These are phyloP conservation scores for Drosophila kanapiae DNA, from an alignment of 1,140 invertebrate genomes.

Conservation along the genomic window DNA sequence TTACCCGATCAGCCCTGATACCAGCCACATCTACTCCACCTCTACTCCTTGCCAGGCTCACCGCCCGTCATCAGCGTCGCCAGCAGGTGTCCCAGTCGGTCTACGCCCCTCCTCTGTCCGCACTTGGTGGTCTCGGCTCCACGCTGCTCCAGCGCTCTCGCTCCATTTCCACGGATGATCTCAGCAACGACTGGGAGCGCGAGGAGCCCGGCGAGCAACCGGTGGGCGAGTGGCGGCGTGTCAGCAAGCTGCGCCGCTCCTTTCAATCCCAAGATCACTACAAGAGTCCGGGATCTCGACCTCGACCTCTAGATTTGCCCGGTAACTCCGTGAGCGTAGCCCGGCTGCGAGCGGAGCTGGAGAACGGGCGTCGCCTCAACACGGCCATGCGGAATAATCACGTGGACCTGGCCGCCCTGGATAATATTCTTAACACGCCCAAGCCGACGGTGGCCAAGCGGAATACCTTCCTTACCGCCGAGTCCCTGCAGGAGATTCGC, in stretches of 20 bases:
- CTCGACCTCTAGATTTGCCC: slow-evolving; percentile 86
- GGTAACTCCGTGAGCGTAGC: slow-evolving; percentile 86
- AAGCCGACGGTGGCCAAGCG: slow-evolving; percentile 60
- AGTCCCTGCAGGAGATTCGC: slow-evolving; percentile 87
- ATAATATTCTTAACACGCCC: slow-evolving; percentile 85
- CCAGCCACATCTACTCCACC: slow-evolving; percentile 16
- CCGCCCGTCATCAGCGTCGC: slow-evolving; percentile 75
- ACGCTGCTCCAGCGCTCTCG: slow-evolving; percentile 70
- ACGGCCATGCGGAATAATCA: slow-evolving; percentile 86
- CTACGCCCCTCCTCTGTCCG: slow-evolving; percentile 63
- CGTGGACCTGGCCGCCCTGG: slow-evolving; percentile 85
- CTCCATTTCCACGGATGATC: slow-evolving; percentile 84
- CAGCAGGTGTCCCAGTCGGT: slow-evolving; percentile 80
- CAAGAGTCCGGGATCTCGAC: slow-evolving; percentile 30
- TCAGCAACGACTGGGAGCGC: slow-evolving; percentile 74
- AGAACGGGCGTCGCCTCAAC: slow-evolving; percentile 86
- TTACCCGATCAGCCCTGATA: slow-evolving; percentile 54
- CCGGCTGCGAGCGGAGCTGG: slow-evolving; percentile 86
- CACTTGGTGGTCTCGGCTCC: slow-evolving; percentile 19
- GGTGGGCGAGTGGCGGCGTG: slow-evolving; percentile 87
- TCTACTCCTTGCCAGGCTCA: slow-evolving; percentile 53
- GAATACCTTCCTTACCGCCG: slow-evolving; percentile 87
- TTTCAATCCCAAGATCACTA: slow-evolving; percentile 86
- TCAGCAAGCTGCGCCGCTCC: slow-evolving; percentile 87
- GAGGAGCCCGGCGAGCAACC: slow-evolving; percentile 52